Base-by-base conservation (phyloP, 2,888 invertebrate genomes). In the Spodoptera exigua region DNA sequence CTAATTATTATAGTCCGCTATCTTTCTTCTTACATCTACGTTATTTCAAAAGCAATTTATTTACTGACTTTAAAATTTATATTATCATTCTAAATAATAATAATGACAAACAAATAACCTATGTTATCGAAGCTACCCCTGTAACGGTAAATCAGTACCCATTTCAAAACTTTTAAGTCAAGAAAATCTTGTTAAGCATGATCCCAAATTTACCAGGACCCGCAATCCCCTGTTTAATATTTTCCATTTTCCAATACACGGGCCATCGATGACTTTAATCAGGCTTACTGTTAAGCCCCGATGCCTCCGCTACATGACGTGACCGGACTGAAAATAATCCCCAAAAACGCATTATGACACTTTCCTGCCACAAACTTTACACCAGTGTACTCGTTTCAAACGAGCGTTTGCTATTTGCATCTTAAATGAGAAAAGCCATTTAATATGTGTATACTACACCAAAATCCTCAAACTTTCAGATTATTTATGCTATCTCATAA, bases 261-360 rank as follows among this genome's bases (percentile, higher is more conserved):
- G 52, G 44, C 63, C 49, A 72, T 57, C 55, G 58, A 75, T 65
- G 53, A 51, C 37, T 73, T 60, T 61, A 68, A 74, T 74, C 65
- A 57, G 69, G 64, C 69, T 76, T 76, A 76, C 14, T 21, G 45
- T 47, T 59, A 66, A 74, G 52, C 75, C 62, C 32, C 46, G 49
- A 54, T 37, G 39, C 61, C 53, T 34, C 48, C 54, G 17, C 46
- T 40, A 59, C 57, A 61, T 70, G 61, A 72, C 64, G 62, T 65
- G 76, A 74, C 56, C 53, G 17, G 64, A 58, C 60, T 75, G 54
- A 45, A 55, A 60, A 68, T 63, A 59, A 47, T 59, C 61, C 62
- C 59, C 49, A 14, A 60, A 65, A 76, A 69, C 63, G 72, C 61
- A 74, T 76, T 69, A 68, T 70, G 74, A 70, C 74, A 72, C 47